phyloP scores from a whole-genome alignment of 2,113 vertebrate genomes.

The Pseudorasbora parva region DNA sequence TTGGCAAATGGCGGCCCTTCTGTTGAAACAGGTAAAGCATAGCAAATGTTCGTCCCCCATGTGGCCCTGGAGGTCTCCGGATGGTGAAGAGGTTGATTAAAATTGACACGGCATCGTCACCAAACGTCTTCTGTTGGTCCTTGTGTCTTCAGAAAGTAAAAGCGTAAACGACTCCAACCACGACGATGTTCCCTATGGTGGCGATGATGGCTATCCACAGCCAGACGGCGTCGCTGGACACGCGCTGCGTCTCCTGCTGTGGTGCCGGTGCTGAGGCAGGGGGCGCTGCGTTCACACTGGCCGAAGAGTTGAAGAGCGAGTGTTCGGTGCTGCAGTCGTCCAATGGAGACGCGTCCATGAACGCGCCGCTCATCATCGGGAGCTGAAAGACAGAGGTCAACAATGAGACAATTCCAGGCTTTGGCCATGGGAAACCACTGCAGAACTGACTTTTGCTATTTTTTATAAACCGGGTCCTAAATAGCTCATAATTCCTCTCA shows the following conservation, averaged over 20 bases:
- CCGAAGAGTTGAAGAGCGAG: conserved; percentile 95
- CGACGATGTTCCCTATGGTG: conserved; percentile 97
- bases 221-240: conserved; percentile 94
- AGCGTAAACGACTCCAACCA: conserved; percentile 95
- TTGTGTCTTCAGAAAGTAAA: conserved; percentile 88
- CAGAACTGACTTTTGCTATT: no score
- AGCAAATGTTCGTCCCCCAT: no score
- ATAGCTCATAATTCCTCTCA: no score
- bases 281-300: conserved; percentile 84
- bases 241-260: conserved; percentile 83
- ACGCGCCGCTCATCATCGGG: conserved; percentile 96
- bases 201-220: conserved; percentile 98
- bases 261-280: conserved; percentile 79
- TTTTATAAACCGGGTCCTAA: no score
- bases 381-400: conserved; percentile 76
- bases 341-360: conserved; percentile 96
- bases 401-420: not conserved
- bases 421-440: no score
- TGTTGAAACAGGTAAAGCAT: no score
- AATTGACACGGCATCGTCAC: not conserved
- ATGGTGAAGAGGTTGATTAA: not conserved
- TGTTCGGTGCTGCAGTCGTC: conserved; percentile 95
- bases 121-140: not conserved
- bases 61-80: not conserved
- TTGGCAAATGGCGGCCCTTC: no score